Base-by-base conservation (phyloP, 2,888 invertebrate species). In the Anaspis maculata region DNA sequence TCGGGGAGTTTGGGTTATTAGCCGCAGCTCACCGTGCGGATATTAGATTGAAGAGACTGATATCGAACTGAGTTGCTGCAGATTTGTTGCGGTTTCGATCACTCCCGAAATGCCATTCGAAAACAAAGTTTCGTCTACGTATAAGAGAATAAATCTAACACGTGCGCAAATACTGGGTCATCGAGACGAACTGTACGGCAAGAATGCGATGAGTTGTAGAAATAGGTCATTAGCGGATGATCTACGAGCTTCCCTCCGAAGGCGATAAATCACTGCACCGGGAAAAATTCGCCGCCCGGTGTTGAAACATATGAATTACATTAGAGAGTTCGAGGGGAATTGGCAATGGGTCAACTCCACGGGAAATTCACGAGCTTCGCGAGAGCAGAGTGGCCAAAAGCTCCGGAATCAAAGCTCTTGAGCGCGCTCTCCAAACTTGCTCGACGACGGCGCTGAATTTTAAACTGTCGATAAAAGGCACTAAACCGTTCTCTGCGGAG, bases 1-100 rank as follows among this genome's bases (percentile, higher is more conserved):
- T 46, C 19, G 19, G 40, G 52, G 52, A 52, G 47, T 53, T 54
- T 46, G 5, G 19, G 44, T 44, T 51, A 49, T 51, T 52, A 49
- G 48, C 39, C 37, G 25, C 23, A 5, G 19, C 5, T n/a, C 5
- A 9, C 19, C 5, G 19, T 15, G 25, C n/a, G 25, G 35, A 41
- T 36, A 42, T 46, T 39, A 46, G 47, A 48, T 47, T 41, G 42
- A 29, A 40, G 41, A n/a, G n/a, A n/a, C 11, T 27, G 40, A 38
- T 41, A 41, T 37, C 36, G 39, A 40, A 34, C 35, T n/a, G n/a
- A n/a, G n/a, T n/a, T n/a, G n/a, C n/a, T n/a, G n/a, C n/a, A n/a
- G n/a, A n/a, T n/a, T n/a, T n/a, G n/a, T n/a, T n/a, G n/a, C n/a
- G n/a, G n/a, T n/a, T n/a, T n/a, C n/a, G n/a, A n/a, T n/a, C n/a